Evolutionary conservation across 2,113 vertebrate species (phyloP).

Genomic region (Clarias batrachus): DNA sequence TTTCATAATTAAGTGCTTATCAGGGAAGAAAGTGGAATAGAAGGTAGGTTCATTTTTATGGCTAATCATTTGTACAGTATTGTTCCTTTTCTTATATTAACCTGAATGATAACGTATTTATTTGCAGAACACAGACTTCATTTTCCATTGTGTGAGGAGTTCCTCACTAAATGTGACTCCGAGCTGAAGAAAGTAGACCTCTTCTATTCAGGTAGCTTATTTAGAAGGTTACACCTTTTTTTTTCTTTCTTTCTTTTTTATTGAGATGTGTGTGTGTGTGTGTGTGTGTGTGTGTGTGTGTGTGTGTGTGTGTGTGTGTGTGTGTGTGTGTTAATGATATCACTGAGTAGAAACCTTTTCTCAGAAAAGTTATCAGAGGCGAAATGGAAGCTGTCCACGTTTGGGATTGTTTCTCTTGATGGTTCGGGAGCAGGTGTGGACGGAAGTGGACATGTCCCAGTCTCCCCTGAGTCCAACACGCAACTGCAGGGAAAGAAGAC

Average conservation of each 20-base stretch:
- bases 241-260: not conserved
- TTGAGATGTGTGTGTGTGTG: not conserved
- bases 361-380: conserved; percentile 60
- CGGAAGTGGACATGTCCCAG: not conserved
- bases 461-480: conserved; percentile 6
- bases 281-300: not conserved
- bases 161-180: conserved; percentile 56
- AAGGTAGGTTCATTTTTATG: not conserved
- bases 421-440: not conserved
- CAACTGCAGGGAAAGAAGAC: conserved; percentile 6
- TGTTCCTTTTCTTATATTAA: conserved; percentile 13
- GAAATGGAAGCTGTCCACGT: conserved; percentile 39
- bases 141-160: conserved; percentile 47
- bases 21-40: not conserved
- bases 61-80: not conserved
- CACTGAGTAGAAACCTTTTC: not conserved
- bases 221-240: not conserved
- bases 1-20: conserved; percentile 13
- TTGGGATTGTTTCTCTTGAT: conserved; percentile 46
- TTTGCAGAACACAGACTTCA: conserved; percentile 36
- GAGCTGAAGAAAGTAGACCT: conserved; percentile 59
- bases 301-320: not conserved
- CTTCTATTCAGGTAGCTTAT: conserved; percentile 60
- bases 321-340: not conserved
- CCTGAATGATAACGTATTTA: not conserved